phyloP scores from a whole-genome alignment of 2,888 invertebrate genomes.

The Orthosia gracilis region DNA sequence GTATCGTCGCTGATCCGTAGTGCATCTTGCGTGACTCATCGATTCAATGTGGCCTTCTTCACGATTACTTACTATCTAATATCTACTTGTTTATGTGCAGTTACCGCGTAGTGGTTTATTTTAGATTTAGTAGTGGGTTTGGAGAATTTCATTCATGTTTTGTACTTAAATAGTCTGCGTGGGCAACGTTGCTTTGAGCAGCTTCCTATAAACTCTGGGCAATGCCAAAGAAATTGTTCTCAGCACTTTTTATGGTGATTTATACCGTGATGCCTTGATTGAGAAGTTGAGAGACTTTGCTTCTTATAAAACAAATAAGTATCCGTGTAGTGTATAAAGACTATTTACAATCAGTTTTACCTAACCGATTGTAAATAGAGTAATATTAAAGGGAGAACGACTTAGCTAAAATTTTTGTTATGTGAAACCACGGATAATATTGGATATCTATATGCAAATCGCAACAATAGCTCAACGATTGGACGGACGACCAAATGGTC shows the following conservation, averaged over 20 bases:
- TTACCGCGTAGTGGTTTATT: constrained; percentile 17
- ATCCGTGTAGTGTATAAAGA: not conserved
- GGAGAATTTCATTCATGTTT: constrained; percentile 47
- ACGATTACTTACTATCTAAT: constrained; percentile 44
- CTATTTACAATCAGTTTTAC: not conserved
- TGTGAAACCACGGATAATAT: too few relatives aligned
- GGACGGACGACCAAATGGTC: not conserved
- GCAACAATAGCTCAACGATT: not conserved
- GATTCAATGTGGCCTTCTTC: constrained; percentile 61
- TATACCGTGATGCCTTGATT: not conserved
- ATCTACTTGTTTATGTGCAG: constrained; percentile 38
- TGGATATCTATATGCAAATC: too few relatives aligned
- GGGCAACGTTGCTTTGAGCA: not conserved
- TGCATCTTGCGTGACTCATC: constrained; percentile 57
- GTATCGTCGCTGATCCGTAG: constrained; percentile 34
- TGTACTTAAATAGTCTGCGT: not conserved
- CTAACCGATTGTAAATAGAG: too few relatives aligned
- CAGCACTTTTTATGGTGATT: not conserved
- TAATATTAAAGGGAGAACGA: too few relatives aligned
- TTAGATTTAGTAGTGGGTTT: constrained; percentile 16
- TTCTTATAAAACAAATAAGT: constrained; percentile 16
- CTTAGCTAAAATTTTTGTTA: too few relatives aligned
- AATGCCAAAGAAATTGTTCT: not conserved
- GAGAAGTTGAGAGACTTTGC: not conserved
- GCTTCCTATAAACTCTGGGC: not conserved